phyloP scores from a whole-genome alignment of 2,797 vertebrate genomes.

The Allobates femoralis region DNA sequence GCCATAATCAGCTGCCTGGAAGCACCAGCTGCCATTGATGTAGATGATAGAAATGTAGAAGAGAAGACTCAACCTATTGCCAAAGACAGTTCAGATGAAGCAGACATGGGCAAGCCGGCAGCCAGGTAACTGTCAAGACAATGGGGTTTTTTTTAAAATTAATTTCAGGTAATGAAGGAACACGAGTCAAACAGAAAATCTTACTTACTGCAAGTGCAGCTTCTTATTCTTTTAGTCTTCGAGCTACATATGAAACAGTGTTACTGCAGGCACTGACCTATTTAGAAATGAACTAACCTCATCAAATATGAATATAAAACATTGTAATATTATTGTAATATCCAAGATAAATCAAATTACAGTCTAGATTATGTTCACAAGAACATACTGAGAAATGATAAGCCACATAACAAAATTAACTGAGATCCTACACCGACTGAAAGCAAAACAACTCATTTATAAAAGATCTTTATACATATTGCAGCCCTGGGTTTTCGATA shows the following conservation, averaged over 20 bases:
- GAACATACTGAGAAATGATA: not conserved
- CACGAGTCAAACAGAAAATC: not conserved
- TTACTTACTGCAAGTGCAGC: not conserved
- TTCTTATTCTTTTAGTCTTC: not conserved
- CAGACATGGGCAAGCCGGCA: not conserved
- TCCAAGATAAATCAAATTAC: not conserved
- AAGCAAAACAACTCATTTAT: too few relatives aligned
- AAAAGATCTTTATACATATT: too few relatives aligned
- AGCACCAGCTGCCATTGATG: not conserved
- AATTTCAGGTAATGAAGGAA: not conserved
- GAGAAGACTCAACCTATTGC: not conserved
- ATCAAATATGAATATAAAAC: not conserved
- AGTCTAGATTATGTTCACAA: not conserved
- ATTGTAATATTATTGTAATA: not conserved
- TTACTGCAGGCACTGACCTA: not conserved
- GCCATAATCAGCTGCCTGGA: not conserved
- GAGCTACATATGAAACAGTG: too few relatives aligned
- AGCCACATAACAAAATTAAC: not conserved
- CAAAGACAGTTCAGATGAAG: not conserved
- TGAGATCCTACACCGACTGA: too few relatives aligned
- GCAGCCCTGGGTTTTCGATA: too few relatives aligned
- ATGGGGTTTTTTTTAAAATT: not conserved
- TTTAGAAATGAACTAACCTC: not conserved
- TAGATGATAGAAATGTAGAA: not conserved
- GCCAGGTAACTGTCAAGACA: slow-evolving; percentile 22